Evolutionary conservation across 2,888 invertebrate genomes (phyloP).

Genomic region (Sarcophaga caerulescens): DNA sequence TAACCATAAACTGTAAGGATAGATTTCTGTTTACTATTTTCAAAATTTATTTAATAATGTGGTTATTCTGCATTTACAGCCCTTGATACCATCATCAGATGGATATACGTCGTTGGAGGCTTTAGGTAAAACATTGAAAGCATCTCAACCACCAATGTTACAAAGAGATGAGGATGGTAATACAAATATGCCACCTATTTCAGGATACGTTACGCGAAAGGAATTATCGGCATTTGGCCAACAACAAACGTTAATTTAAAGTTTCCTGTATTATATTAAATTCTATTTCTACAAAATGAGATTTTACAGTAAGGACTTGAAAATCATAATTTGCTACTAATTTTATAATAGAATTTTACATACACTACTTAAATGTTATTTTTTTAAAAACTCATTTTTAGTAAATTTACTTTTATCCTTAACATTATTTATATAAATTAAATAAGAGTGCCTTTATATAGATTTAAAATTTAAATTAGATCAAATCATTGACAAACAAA

Average conservation of each 20-base stretch:
- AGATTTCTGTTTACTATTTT: no score
- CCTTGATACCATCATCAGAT: slow-evolving; percentile 49
- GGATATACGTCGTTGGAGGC: slow-evolving; percentile 72
- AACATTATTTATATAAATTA: background rate
- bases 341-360: no score
- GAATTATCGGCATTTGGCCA: slow-evolving; percentile 73
- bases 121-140: slow-evolving; percentile 66
- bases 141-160: slow-evolving; percentile 42
- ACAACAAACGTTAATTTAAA: slow-evolving; percentile 62
- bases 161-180: slow-evolving; percentile 29
- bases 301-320: slow-evolving; percentile 42
- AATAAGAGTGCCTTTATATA: no score
- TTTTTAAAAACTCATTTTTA: no score
- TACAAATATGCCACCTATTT: slow-evolving; percentile 67
- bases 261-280: background rate
- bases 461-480: no score
- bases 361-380: no score
- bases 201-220: slow-evolving; percentile 74
- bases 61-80: slow-evolving; percentile 33
- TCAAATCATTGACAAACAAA: background rate
- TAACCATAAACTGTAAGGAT: no score
- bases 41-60: background rate
- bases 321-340: background rate
- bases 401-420: no score
- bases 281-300: slow-evolving; percentile 60